Evolutionary conservation across 2,797 vertebrate genomes (phyloP), one percentile per base, ranked within the genome.

Genomic region (Pseudopleuronectes americanus): DNA sequence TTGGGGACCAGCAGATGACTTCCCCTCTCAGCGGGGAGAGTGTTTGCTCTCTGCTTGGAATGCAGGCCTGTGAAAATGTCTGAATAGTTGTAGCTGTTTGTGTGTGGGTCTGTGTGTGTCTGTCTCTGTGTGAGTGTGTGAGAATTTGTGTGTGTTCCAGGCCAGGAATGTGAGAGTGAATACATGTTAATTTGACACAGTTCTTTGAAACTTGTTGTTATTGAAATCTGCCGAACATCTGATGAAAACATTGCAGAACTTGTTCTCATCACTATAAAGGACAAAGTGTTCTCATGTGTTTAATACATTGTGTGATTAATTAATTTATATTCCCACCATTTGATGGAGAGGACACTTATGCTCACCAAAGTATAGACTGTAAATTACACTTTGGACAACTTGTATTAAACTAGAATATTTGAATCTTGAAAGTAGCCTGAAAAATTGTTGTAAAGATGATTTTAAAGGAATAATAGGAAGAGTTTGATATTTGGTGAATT

Each of bases 41-140:
- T 89, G 83, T 90, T 87, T 90, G 77, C 85, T 86, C 68, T 74
- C 55, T 82, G 72, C 78, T 75, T 76, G 89, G 92, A 92, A 92
- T 91, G 89, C 81, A 70, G 69, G 79, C 84, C 72, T 86, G 78
- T 87, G 82, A 84, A 91, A 90, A 81, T 83, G 77, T 84, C 68
- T 88, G 84, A 90, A 89, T 90, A 84, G 77, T 68, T 85, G 86
- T 85, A 61, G 55, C 54, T 79, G 41, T 67, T 58, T 48, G 58
- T 83, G 64, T 57, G 60, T 77, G 57, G 58, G 62, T 55, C 56
- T 73, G 76, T 76, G 45, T 76, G 70, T 66, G 22, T 60, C 57
- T 62, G 77, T 68, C 64, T 43, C 57, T 43, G 62, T 60, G 33
- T 57, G 31, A 36, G 58, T 55, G 17, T 57, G 45, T 52, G 43